Evolutionary conservation across 1,140 invertebrate genomes (phyloP).

Genomic region (Pachyrhynchus sulphureomaculatus): DNA sequence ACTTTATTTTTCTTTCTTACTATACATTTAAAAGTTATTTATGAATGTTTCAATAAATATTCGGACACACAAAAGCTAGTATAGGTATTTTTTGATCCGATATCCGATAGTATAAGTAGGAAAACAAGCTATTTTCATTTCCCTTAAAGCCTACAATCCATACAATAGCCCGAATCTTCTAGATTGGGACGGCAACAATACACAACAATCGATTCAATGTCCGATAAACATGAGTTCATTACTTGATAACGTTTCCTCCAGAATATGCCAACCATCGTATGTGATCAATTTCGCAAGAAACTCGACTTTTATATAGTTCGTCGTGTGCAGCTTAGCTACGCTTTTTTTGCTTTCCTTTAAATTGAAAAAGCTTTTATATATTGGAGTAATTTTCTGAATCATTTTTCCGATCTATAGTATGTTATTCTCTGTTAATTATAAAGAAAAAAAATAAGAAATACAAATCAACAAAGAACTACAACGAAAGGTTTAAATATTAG

Average conservation of each 20-base stretch:
- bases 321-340: slow-evolving; percentile 7
- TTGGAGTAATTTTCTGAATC: neutral
- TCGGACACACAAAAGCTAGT: neutral
- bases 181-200: slow-evolving; percentile 41
- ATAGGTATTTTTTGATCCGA: slow-evolving; percentile 17
- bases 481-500: too few relatives aligned
- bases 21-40: too few relatives aligned
- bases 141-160: slow-evolving; percentile 30
- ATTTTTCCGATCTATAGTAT: too few relatives aligned
- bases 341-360: slow-evolving; percentile 7
- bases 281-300: slow-evolving; percentile 31
- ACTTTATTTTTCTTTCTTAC: too few relatives aligned
- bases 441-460: too few relatives aligned
- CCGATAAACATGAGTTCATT: slow-evolving; percentile 45
- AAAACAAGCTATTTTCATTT: slow-evolving; percentile 45
- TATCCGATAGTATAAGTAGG: slow-evolving; percentile 29
- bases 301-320: slow-evolving; percentile 19
- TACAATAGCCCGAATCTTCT: slow-evolving; percentile 36
- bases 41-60: too few relatives aligned
- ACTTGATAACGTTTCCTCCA: slow-evolving; percentile 41
- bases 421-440: too few relatives aligned
- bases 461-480: too few relatives aligned
- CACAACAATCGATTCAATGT: slow-evolving; percentile 43
- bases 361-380: slow-evolving; percentile 7
- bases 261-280: slow-evolving; percentile 10